Evolutionary conservation across 2,113 vertebrate genomes (phyloP).

Genomic region (Echinops telfairi): DNA sequence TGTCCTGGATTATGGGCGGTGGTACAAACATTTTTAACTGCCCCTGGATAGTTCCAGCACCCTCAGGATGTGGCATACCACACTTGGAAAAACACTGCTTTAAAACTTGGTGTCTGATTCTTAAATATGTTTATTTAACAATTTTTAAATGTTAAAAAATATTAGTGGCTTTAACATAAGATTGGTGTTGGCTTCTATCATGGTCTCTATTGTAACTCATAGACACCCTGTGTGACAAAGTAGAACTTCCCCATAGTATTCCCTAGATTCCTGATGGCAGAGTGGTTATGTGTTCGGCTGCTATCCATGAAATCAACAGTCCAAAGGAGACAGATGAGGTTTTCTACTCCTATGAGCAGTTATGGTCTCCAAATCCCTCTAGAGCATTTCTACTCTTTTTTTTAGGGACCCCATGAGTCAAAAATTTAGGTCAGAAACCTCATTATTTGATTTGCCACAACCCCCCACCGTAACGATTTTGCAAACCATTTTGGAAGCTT

Average conservation of each 20-base stretch:
- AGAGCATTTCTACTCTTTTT: too few relatives aligned
- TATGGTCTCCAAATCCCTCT: too few relatives aligned
- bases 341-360: too few relatives aligned
- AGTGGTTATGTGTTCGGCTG: too few relatives aligned
- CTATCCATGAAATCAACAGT: too few relatives aligned
- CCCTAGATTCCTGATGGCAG: not conserved
- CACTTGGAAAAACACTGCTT: too few relatives aligned
- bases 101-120: not conserved
- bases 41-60: too few relatives aligned
- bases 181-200: not conserved
- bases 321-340: too few relatives aligned
- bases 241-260: not conserved
- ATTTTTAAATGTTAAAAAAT: not conserved
- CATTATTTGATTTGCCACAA: conserved; percentile 25
- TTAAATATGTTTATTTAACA: conserved; percentile 41
- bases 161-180: not conserved
- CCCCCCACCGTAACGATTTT: not conserved
- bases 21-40: too few relatives aligned
- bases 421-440: conserved; percentile 42
- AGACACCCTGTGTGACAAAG: not conserved
- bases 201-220: not conserved
- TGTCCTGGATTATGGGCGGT: too few relatives aligned
- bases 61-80: too few relatives aligned
- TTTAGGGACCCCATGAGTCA: too few relatives aligned
- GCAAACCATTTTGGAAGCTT: conserved; percentile 52